A percentile compares a stretch with the other conserved stretches of the same genome.
These are phyloP conservation scores for Poliocrania exsul DNA, from an alignment of 2,797 vertebrate genomes.

Conservation along the genomic window DNA sequence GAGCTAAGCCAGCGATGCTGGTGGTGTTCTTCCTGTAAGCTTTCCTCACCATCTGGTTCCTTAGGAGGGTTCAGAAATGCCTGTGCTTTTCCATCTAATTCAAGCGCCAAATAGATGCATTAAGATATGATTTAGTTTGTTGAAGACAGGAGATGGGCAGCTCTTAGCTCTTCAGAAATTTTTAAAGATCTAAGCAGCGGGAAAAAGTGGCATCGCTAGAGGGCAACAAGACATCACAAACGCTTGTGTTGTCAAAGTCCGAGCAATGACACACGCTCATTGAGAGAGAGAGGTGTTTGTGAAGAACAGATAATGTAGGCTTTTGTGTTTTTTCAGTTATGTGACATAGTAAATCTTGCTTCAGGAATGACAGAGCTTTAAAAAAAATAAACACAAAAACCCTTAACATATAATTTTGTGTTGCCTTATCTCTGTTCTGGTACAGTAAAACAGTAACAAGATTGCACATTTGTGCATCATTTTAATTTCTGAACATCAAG, in stretches of 20 bases:
- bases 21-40: not conserved
- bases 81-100: rapidly evolving
- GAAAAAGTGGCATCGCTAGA: slow-evolving; percentile 8
- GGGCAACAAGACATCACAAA: slow-evolving; percentile 30
- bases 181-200: not conserved
- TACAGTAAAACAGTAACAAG: not conserved
- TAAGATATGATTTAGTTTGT: not conserved
- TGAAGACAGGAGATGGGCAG: not conserved
- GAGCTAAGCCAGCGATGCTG: not conserved
- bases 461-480: not conserved
- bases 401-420: not conserved
- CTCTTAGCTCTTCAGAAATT: not conserved
- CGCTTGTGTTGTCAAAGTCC: rapidly evolving
- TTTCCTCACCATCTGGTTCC: not conserved
- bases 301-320: not conserved
- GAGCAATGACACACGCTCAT: not conserved
- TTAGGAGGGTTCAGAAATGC: not conserved
- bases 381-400: not conserved
- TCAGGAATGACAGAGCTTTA: not conserved
- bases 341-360: not conserved
- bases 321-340: not conserved
- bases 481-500: not conserved
- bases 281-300: not conserved
- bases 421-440: not conserved
- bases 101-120: not conserved